These are phyloP conservation scores for Lamprotornis superbus DNA, from an alignment of 2,113 vertebrate genomes.

Conservation along the genomic window DNA sequence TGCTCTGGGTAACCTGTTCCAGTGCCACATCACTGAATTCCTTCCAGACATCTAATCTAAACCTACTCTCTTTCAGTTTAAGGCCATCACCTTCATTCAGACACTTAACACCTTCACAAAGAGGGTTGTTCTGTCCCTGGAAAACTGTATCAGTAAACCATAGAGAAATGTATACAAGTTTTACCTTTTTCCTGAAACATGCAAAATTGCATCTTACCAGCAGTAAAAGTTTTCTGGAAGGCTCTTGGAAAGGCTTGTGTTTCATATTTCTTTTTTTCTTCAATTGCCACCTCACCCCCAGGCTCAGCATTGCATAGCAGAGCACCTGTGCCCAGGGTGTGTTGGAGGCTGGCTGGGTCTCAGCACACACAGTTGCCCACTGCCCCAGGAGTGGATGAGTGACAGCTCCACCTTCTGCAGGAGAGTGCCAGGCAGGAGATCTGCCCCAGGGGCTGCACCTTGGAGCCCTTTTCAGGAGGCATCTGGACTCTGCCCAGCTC, in stretches of 20 bases:
- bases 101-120: not conserved
- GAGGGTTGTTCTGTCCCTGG: not conserved
- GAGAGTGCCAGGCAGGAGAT: not conserved
- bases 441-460: not conserved
- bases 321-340: not conserved
- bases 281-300: not conserved
- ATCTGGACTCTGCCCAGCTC: conserved; percentile 12
- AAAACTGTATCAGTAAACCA: not conserved
- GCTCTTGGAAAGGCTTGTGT: not conserved
- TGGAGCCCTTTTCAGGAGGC: not conserved
- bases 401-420: not conserved
- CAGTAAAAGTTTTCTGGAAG: not conserved
- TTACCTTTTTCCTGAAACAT: not conserved
- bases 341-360: not conserved
- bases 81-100: not conserved
- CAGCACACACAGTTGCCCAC: rapidly evolving
- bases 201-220: not conserved
- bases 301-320: not conserved
- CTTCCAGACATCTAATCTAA: not conserved
- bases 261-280: not conserved
- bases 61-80: not conserved
- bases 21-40: not conserved
- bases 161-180: not conserved
- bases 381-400: rapidly evolving
- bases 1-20: not conserved